Evolutionary conservation across 2,797 vertebrate species (phyloP).

Genomic region (Sarcophilus harrisii): DNA sequence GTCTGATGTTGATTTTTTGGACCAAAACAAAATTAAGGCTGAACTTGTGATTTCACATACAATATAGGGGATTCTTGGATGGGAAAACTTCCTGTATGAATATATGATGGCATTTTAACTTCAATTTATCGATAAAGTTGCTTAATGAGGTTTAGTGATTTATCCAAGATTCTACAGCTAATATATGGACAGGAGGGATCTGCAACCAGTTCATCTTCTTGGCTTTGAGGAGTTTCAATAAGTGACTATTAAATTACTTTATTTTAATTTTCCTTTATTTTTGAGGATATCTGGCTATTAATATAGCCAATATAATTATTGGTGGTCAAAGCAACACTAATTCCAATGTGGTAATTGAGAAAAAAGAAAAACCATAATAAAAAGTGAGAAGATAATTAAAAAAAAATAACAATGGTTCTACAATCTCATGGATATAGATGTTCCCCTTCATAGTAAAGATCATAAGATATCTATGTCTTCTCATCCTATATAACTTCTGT

Average conservation of each 20-base stretch:
- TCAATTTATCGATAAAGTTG: not conserved
- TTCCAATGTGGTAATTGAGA: not conserved
- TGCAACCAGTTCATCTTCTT: not conserved
- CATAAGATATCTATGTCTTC: not conserved
- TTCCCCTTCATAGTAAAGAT: not conserved
- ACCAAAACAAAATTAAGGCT: constrained; percentile 44
- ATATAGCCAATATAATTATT: too few species aligned
- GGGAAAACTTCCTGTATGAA: not conserved
- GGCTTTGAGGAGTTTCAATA: not conserved
- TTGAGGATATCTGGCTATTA: not conserved
- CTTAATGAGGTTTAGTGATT: not conserved
- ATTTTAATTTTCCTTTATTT: not conserved
- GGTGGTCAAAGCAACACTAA: not conserved
- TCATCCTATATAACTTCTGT: not conserved
- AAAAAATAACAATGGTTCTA: not conserved
- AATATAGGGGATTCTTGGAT: not conserved
- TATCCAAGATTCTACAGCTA: not conserved
- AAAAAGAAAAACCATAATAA: not conserved
- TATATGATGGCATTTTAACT: not conserved
- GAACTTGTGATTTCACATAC: not conserved
- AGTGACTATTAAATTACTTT: not conserved
- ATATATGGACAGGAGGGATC: not conserved
- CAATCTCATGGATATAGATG: not conserved
- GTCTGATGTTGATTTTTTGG: constrained; percentile 35
- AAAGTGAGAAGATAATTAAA: not conserved